Evolutionary conservation across 35 echinoderm and acorn worm species (phyloP).

Genomic region (Strongylocentrotus purpuratus): DNA sequence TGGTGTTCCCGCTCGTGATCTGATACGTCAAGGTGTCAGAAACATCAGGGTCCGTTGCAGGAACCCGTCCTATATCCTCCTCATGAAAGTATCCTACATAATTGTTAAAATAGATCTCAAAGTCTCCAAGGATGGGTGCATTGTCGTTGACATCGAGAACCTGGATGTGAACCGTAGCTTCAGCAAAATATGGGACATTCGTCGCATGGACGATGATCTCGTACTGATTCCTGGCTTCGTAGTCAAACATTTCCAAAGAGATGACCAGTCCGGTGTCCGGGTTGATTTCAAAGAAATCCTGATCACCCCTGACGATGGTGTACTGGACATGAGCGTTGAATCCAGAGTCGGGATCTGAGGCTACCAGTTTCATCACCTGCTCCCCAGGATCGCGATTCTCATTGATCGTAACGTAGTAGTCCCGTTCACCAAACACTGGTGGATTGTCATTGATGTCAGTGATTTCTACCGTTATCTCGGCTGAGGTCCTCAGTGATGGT

Average conservation of each 20-base stretch:
- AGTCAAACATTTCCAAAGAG: constrained; percentile 75
- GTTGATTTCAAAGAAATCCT: constrained; percentile 83
- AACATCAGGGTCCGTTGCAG: constrained; percentile 86
- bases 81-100: constrained; percentile 87
- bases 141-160: constrained; percentile 91
- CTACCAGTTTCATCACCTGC: constrained; percentile 63
- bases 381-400: constrained; percentile 77
- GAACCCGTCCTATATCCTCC: constrained; percentile 84
- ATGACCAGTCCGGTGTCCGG: constrained; percentile 70
- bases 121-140: constrained; percentile 73
- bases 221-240: constrained; percentile 80
- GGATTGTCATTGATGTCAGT: constrained; percentile 94
- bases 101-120: constrained; percentile 96
- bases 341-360: constrained; percentile 80
- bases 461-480: constrained; percentile 59
- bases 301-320: constrained; percentile 69
- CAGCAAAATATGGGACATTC: constrained; percentile 76
- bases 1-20: constrained; percentile 71
- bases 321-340: constrained; percentile 84
- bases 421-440: constrained; percentile 58
- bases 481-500: constrained; percentile 60
- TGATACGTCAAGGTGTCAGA: constrained; percentile 72
- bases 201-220: constrained; percentile 71
- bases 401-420: constrained; percentile 67
- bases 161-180: constrained; percentile 70